Base-by-base conservation (phyloP, 2,888 invertebrate species). In the Caenorhabditis sp. region DNA sequence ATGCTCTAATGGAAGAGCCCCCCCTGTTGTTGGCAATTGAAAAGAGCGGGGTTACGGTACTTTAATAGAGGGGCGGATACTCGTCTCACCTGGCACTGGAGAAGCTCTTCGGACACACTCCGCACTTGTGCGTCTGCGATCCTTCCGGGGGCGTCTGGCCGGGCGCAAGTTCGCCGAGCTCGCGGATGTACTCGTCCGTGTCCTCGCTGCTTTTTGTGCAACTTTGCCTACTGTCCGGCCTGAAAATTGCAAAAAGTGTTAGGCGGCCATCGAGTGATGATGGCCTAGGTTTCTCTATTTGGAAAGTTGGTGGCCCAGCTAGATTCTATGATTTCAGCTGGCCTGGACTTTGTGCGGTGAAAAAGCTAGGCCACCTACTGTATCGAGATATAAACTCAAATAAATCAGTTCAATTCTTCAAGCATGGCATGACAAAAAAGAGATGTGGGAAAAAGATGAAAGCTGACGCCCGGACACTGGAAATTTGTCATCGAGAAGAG, bases 71-170 rank as follows among this genome's bases (percentile, higher is more conserved):
- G n/a, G n/a, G n/a, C n/a, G n/a, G n/a, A n/a, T n/a, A n/a, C n/a
- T n/a, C n/a, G n/a, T n/a, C n/a, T n/a, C n/a, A 86, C 86, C 86
- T 86, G 74, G 95, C 95, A 39, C 97, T 96, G 52, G 94, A 95
- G 91, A 99, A 99, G 76, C 96, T 96, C 92, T 99, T 99, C 82
- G 97, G 97, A 91, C 99, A 99, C 91, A 97, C 96, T 75, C 94
- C 93, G 90, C 99, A 99, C 85, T 96, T 95, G 93, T 99, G 97
- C 50, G 96, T 95, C 93, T 99, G 97, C 50, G 96, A 95, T 62
- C 96, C 96, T 82, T 81, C 82, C 0, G 79, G 73, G 1, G 76
- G 73, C 13, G 61, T 41, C 43, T 82, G 78, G 24, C 78, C 80
- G 1, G 78, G 78, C 27, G 68, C 70, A 4, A 82, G 55, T 55